Base-by-base conservation (phyloP, 2,888 invertebrate genomes). In the Chymomyza procnemis region DNA sequence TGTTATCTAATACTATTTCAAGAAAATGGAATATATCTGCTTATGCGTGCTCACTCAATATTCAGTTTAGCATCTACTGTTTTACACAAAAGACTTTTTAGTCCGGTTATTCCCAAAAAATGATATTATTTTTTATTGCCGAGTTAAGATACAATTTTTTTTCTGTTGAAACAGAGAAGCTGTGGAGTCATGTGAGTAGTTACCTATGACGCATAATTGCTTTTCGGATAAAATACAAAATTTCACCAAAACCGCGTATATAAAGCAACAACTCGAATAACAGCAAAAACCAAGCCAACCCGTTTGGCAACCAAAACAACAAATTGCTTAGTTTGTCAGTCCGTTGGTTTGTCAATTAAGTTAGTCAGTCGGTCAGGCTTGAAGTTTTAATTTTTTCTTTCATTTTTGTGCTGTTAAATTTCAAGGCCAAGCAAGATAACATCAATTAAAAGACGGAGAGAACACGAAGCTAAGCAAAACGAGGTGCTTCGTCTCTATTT, bases 381-480 rank as follows among this genome's bases (percentile, higher is more conserved):
- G 66, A 77, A 66, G 69, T 74, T 64, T 65, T 71, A 77, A 12
- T 64, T 77, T 61, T 34, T 34, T 41, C n/a, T 57, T 21, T 47
- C 56, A 9, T 68, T 26, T 54, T 4, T 66, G 46, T 60, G 34
- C 65, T 64, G 71, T 54, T 64, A 63, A 48, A 47, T 74, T 76
- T 76, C 76, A 76, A 76, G 76, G 76, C 69, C 75, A 71, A 12
- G 48, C 16, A 46, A 74, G 66, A 73, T 73, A 61, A 61, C 58
- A 61, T 61, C 67, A 74, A 68, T 71, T 66, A 47, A 16, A 50
- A 57, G 16, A 48, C n/a, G 56, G n/a, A 62, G 19, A 61, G 48
- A 62, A 69, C 73, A 73, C 67, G 66, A 67, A 81, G 75, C 79
- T 79, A n/a, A n/a, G n/a, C 78, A 65, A 71, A 41, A 79, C 64